Evolutionary conservation across 1,140 invertebrate species (phyloP).

Genomic region (Megalopta genalis): DNA sequence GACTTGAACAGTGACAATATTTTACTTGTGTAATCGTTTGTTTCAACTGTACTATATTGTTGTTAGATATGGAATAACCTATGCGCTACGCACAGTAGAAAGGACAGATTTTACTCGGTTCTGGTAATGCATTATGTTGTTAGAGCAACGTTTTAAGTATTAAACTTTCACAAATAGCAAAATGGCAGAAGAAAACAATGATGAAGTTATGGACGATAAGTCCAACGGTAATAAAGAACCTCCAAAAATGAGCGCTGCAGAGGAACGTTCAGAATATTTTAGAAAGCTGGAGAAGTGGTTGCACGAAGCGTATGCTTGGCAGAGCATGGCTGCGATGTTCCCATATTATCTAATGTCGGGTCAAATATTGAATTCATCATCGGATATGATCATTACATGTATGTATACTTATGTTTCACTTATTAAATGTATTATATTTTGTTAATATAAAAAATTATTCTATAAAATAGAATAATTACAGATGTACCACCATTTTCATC

Average conservation of each 20-base stretch:
- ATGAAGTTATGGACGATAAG: conserved; percentile 30
- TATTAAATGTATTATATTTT: neutral
- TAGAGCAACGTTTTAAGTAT: neutral
- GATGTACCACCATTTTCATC: conserved; percentile 56
- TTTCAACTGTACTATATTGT: neutral
- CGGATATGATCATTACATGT: conserved; percentile 61
- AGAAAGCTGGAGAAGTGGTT: conserved; percentile 79
- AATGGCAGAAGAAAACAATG: conserved; percentile 58
- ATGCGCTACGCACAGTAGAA: neutral
- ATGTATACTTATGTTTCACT: neutral
- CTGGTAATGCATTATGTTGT: neutral
- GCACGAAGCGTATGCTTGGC: conserved; percentile 80
- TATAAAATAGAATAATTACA: conserved; percentile 57
- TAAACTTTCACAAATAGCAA: conserved; percentile 11
- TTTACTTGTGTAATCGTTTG: too few species aligned
- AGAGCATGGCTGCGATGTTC: conserved; percentile 77
- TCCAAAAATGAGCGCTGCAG: conserved; percentile 32
- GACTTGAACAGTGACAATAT: too few species aligned
- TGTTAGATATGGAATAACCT: neutral
- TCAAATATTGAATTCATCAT: conserved; percentile 69
- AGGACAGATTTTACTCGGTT: neutral
- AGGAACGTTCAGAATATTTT: conserved; percentile 78
- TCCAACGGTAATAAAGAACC: conserved; percentile 17
- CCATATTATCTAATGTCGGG: conserved; percentile 78
- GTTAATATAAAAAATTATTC: conserved; percentile 28